phyloP scores from a whole-genome alignment of 35 echinoderm and acorn worm species.

The Stichopus chloronotus region DNA sequence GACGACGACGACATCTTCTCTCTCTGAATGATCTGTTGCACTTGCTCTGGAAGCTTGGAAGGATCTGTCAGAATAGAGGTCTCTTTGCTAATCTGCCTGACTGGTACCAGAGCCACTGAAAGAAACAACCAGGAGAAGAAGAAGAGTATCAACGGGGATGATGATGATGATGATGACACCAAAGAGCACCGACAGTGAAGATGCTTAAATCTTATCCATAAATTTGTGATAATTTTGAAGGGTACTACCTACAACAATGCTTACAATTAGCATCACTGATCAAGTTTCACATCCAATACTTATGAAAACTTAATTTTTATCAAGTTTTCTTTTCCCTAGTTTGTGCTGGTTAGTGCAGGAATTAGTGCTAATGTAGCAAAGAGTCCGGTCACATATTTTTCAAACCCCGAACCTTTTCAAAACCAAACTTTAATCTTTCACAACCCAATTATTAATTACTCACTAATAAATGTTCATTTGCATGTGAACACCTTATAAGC shows the following conservation, averaged over 20 bases:
- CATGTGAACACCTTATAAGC: neutral
- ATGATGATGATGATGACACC: neutral
- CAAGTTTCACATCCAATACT: too few species aligned
- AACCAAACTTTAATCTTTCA: neutral
- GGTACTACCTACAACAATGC: too few species aligned
- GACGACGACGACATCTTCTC: conserved; percentile 20
- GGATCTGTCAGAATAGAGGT: conserved; percentile 65
- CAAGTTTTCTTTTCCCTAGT: too few species aligned
- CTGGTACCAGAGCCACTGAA: conserved; percentile 41
- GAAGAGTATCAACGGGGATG: neutral
- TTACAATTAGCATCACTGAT: too few species aligned
- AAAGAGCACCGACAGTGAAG: too few species aligned
- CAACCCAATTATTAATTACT: neutral
- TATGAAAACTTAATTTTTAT: too few species aligned
- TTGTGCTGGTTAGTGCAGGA: too few species aligned
- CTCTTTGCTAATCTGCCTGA: conserved; percentile 69
- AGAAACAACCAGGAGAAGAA: neutral
- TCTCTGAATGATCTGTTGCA: conserved; percentile 45
- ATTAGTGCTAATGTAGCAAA: too few species aligned
- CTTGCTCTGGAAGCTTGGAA: conserved; percentile 59
- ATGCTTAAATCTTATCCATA: neutral
- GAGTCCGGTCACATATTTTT: too few species aligned
- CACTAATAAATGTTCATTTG: neutral
- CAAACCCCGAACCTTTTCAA: too few species aligned
- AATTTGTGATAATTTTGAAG: too few species aligned